These are phyloP conservation scores for Holotrichia oblita DNA, from an alignment of 1,140 invertebrate species.

Conservation along the genomic window DNA sequence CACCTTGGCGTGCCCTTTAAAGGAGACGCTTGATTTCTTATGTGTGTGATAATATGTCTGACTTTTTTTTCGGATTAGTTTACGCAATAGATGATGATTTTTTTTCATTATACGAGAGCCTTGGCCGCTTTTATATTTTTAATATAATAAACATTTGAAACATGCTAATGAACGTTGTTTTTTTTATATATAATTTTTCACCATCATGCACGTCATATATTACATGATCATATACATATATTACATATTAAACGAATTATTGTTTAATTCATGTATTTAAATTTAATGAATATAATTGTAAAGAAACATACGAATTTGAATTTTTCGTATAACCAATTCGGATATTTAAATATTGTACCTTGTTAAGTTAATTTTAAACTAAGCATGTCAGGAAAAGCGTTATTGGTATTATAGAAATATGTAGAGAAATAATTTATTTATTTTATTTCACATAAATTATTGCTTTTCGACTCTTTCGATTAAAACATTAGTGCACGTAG, in stretches of 20 bases:
- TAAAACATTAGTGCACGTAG: no score
- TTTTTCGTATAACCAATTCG: no score
- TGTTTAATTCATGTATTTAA: not conserved
- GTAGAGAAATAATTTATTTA: no score
- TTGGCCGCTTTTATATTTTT: slow-evolving; percentile 48
- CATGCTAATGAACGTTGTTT: slow-evolving; percentile 8
- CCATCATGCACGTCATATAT: not conserved
- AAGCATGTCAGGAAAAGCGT: no score
- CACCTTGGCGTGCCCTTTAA: slow-evolving; percentile 2
- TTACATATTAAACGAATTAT: not conserved
- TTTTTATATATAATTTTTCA: slow-evolving; percentile 35
- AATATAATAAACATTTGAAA: slow-evolving; percentile 42
- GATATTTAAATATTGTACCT: no score
- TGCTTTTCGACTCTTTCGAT: no score
- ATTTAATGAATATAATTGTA: no score
- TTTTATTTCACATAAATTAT: no score
- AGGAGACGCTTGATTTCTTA: slow-evolving; percentile 43
- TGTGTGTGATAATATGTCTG: slow-evolving; percentile 37
- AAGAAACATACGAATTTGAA: no score
- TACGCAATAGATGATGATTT: slow-evolving; percentile 19
- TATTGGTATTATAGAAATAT: no score
- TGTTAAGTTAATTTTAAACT: no score
- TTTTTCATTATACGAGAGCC: slow-evolving; percentile 30
- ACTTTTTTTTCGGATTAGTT: slow-evolving; percentile 20
- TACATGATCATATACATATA: not conserved